phyloP scores from a whole-genome alignment of 2,888 invertebrate genomes.

The Hofmannophila pseudospretella region DNA sequence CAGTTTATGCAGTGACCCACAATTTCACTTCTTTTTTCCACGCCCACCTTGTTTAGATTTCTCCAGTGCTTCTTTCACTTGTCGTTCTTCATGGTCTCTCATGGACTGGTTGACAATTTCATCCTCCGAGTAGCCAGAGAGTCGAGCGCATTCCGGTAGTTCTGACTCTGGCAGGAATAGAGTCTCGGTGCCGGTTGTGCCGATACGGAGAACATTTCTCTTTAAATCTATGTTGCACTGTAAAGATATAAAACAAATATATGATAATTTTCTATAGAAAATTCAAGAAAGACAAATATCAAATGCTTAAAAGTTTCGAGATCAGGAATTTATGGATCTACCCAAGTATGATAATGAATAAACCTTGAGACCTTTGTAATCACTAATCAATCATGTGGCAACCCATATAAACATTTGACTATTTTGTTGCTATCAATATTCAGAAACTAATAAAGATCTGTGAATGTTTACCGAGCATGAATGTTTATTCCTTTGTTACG shows the following conservation, averaged over 20 bases:
- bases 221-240: slow-evolving; percentile 95
- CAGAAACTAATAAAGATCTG: too few relatives aligned
- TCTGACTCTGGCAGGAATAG: slow-evolving; percentile 87
- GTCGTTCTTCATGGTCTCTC: slow-evolving; percentile 81
- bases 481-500: too few relatives aligned
- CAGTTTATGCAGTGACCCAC: background rate
- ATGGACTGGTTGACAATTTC: slow-evolving; percentile 68
- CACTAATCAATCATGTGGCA: too few relatives aligned
- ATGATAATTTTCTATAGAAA: too few relatives aligned
- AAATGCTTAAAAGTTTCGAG: too few relatives aligned
- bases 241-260: slow-evolving; percentile 5
- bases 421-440: too few relatives aligned
- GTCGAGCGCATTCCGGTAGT: slow-evolving; percentile 85
- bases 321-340: too few relatives aligned
- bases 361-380: too few relatives aligned
- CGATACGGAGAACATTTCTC: slow-evolving; percentile 91
- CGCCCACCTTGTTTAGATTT: slow-evolving; percentile 81
- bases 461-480: too few relatives aligned
- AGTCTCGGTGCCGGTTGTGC: slow-evolving; percentile 96
- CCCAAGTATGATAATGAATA: too few relatives aligned
- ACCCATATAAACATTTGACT: too few relatives aligned
- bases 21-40: slow-evolving; percentile 46
- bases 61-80: slow-evolving; percentile 84
- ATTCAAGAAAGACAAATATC: too few relatives aligned
- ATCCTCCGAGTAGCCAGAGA: slow-evolving; percentile 83